These are phyloP conservation scores for Philopotamus ludificatus DNA, from an alignment of 1,140 invertebrate genomes.

Conservation along the genomic window DNA sequence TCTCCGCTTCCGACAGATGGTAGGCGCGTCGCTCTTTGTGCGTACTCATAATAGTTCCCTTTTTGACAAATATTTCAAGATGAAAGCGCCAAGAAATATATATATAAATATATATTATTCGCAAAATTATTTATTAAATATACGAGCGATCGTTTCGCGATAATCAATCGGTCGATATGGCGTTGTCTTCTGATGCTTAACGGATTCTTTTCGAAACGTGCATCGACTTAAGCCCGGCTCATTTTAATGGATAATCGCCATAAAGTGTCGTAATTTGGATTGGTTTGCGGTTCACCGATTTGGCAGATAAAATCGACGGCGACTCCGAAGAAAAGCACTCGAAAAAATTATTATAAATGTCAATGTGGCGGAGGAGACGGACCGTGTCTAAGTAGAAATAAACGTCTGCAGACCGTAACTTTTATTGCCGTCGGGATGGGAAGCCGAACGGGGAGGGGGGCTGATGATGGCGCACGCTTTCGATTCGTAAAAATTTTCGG, in stretches of 20 bases:
- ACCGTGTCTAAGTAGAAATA: constrained; percentile 24
- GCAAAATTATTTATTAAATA: too few relatives aligned
- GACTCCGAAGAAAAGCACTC: background rate
- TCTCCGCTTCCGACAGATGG: constrained; percentile 40
- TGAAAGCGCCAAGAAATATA: constrained; percentile 23
- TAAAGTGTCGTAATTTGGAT: constrained; percentile 12
- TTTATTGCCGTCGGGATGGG: constrained; percentile 4
- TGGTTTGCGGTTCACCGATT: constrained; percentile 19
- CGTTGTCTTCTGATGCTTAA: background rate
- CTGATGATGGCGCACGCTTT: background rate
- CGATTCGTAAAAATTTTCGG: background rate
- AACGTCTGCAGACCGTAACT: constrained; percentile 21
- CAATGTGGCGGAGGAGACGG: constrained; percentile 8
- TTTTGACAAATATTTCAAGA: constrained; percentile 31
- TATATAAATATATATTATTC: too few relatives aligned
- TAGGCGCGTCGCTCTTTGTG: constrained; percentile 32
- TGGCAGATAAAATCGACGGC: constrained; percentile 6
- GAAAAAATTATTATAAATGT: constrained; percentile 20
- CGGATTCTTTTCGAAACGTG: background rate
- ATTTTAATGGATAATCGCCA: constrained; percentile 2
- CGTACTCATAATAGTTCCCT: constrained; percentile 30
- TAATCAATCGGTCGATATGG: too few relatives aligned
- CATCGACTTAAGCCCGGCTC: background rate
- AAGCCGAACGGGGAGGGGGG: background rate
- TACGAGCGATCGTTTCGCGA: too few relatives aligned